Evolutionary conservation across 1,140 invertebrate species (phyloP), one percentile per base, ranked within the genome.

Genomic region (Zeugodacus cucurbitae): DNA sequence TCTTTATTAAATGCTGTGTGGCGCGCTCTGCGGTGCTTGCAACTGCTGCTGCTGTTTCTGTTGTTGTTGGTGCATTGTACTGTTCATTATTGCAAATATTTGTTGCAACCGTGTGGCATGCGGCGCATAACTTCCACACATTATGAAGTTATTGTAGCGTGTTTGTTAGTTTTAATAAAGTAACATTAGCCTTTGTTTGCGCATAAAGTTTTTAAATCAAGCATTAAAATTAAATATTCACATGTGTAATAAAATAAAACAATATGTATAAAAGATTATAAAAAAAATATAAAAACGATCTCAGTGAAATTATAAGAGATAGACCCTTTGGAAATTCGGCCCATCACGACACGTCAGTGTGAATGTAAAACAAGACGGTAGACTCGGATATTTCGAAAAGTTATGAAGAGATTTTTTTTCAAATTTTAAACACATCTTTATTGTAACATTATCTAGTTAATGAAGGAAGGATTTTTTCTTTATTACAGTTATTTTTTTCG

Each of bases 1-100:
- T 82, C 6, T 20, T 82, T 82, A 82, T 82, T 82, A 82, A 54
- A 82, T 48, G 37, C 41, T 48, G 10, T 82, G 41, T 41, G 20
- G 22, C 6, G 4, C 22, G 41, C 41, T 44, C 41, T 34, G 37
- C 74, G 22, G 32, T 44, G 37, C 17, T n/a, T 22, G 41, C 10
- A 3, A 8, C 7, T 29, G 44, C 41, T 48, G 22, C 26, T 48
- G 41, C n/a, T 82, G 74, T 34, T 20, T 1, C 67, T 37, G 67
- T 10, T 54, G 8, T 26, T 82, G 44, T 7, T 48, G 74, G 41
- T 48, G 26, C 37, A 82, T 82, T 82, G 41, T 22, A 17, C 41
- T 82, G 41, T 82, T 82, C 74, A 82, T 82, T 48, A 82, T 48
- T 48, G 74, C 74, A 82, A 82, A 82, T 82, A 54, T 82, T 82